Base-by-base conservation (phyloP, 2,888 invertebrate genomes). In the Drosophila phalerata region DNA sequence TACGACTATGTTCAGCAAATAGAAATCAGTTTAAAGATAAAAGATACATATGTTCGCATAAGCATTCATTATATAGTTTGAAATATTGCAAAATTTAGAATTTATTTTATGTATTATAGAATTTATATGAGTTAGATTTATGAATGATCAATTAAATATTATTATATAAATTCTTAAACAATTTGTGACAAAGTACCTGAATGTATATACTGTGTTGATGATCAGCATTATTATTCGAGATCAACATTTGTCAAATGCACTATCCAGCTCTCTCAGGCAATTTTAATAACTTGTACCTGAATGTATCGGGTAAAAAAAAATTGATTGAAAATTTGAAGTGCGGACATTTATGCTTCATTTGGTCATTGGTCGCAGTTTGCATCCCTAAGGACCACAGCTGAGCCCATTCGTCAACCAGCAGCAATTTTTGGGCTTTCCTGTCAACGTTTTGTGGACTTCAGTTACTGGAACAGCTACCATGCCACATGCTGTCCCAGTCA, bases 331-430 rank as follows among this genome's bases (percentile, higher is more conserved):
- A 57, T 66, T 64, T 55, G 69, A 80, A 68, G 78, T 84, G 85
- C 42, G 66, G 49, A 78, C 76, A 84, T 81, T 81, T 71, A 84
- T 69, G 82, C 77, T 79, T 74, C 69, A 85, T 82, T 82, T 84
- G 56, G 48, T 53, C 72, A 81, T 78, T 61, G 69, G 63, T 58
- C 58, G 73, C 85, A 69, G 76, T 73, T 73, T 55, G 48, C 62
- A 57, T 65, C 70, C 76, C 77, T 55, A 55, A 64, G 86, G 69
- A 75, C 53, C 66, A 11, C 60, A 58, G 62, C 48, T 45, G 68
- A 56, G 74, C 65, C 63, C 83, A 85, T 85, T 88, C 79, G 83
- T 88, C 88, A 82, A 84, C 88, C 88, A 84, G 84, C 82, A 85
- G 80, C 40, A 68, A 62, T 43, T 72, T 70, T 56, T 60, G 51